These are phyloP conservation scores for Branchellion lobata DNA, from an alignment of 2,888 invertebrate genomes.

Conservation along the genomic window DNA sequence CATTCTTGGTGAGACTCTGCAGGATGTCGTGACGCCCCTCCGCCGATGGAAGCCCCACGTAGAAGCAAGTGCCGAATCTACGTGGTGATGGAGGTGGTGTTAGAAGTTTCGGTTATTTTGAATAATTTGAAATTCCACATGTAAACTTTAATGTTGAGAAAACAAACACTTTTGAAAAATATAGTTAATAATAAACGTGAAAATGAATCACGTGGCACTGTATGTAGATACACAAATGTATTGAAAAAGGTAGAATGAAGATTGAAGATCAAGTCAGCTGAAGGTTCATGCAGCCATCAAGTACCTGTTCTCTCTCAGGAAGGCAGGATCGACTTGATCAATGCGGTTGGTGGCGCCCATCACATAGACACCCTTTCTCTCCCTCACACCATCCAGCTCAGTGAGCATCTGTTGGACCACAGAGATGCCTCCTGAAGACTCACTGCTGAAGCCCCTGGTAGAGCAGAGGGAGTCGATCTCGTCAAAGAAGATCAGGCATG, in stretches of 20 bases:
- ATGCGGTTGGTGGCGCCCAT: constrained; percentile 40
- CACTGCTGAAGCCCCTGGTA: not conserved
- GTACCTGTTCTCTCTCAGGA: constrained; percentile 28
- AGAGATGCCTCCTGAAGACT: not conserved
- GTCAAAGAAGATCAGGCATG: constrained; percentile 38
- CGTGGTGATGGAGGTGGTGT: not conserved
- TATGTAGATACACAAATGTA: too few relatives aligned
- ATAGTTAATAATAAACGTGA: too few relatives aligned
- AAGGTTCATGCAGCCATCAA: not conserved
- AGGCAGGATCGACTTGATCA: constrained; percentile 30
- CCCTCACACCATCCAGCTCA: constrained; percentile 27
- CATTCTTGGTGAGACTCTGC: constrained; percentile 19
- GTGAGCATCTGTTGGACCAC: constrained; percentile 34
- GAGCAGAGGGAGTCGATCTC: constrained; percentile 38
- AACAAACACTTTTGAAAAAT: too few relatives aligned
- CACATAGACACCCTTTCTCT: constrained; percentile 37
- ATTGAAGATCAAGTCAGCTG: too few relatives aligned
- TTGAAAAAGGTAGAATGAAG: too few relatives aligned
- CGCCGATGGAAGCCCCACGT: constrained; percentile 28
- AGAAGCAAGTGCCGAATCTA: constrained; percentile 23
- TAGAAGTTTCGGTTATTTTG: too few relatives aligned
- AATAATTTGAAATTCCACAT: too few relatives aligned
- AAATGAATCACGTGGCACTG: too few relatives aligned
- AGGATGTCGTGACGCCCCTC: constrained; percentile 36
- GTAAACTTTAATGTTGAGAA: too few relatives aligned